Base-by-base conservation (phyloP, 2,797 vertebrate species). In the Brachyalestes nurse region DNA sequence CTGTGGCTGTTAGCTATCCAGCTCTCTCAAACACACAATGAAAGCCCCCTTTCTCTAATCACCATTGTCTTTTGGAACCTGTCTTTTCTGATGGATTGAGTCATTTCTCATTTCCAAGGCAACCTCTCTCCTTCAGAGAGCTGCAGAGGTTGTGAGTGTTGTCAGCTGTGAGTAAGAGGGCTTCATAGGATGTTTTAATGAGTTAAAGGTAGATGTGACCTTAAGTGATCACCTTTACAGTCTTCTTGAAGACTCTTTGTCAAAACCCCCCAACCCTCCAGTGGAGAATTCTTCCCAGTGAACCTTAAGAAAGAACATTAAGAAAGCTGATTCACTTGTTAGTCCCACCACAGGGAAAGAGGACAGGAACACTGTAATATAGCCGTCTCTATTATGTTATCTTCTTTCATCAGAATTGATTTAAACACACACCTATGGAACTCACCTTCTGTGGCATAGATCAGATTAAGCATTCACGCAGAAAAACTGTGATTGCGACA, bases 1-100 rank as follows among this genome's bases (percentile, higher is more conserved):
- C 9, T n/a, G 4, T 21, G 38, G 19, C 6, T 5, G 19, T 21
- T 21, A 42, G 19, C 38, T 34, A 45, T 42, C 8, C 64, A 45
- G 42, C 78, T 81, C 42, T 49, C 17, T 51, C 75, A 60, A 34
- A 58, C 74, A 69, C 25, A 19, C 17, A 9, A 1, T 60, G 57
- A 55, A n/a, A n/a, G 17, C 49, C 49, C 17, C 53, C 16, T 55
- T 55, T 21, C 19, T n/a, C 6, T 34, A 4, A 34, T 34, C 34
- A 34, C 34, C 34, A 34, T 16, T 21, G 5, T 47, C 45, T 47
- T 47, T 47, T 47, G 45, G 8, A 47, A 1, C 45, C 7, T 57
- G 55, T 2, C 19, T 14, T 21, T n/a, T 57, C n/a, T 21, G 19
- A 19, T 57, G 7, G 55, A 57, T 21, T 47, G 7, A n/a, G 14